Conservation (phyloP, 2,113 vertebrate species). For the Chaenocephalus aceratus region DNA sequence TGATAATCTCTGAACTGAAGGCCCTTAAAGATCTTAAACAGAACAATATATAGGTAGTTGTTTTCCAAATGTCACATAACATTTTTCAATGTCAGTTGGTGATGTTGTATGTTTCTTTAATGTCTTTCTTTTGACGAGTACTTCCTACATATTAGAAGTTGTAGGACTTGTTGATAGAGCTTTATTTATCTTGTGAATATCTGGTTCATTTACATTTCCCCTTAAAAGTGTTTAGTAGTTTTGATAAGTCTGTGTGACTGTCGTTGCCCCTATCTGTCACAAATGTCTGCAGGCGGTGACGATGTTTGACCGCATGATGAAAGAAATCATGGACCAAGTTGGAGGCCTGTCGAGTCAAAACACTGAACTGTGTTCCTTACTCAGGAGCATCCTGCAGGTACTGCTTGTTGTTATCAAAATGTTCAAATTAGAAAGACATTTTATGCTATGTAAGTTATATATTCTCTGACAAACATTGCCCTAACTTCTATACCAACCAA, state of each 20-base stretch:
- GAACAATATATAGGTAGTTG: not conserved
- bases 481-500: not conserved
- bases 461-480: not conserved
- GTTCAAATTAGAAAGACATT: not conserved
- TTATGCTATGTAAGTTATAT: not conserved
- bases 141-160: too few relatives aligned
- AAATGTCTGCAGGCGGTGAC: constrained; percentile 83
- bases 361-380: constrained; percentile 82
- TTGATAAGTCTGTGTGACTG: not conserved
- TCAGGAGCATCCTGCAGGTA: constrained; percentile 90
- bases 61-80: not conserved
- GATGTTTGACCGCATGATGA: constrained; percentile 89
- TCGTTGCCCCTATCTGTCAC: not conserved
- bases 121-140: not conserved
- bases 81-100: not conserved
- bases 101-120: not conserved
- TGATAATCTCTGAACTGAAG: not conserved
- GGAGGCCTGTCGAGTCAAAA: constrained; percentile 90
- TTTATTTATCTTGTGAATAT: not conserved
- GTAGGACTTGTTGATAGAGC: too few relatives aligned
- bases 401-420: not conserved
- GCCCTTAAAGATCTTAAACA: too few relatives aligned
- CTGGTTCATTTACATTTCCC: not conserved
- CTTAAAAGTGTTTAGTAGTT: not conserved
- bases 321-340: constrained; percentile 87